Evolutionary conservation across 2,888 invertebrate species (phyloP), one percentile per base, ranked within the genome.

Genomic region (Nemurella pictetii): DNA sequence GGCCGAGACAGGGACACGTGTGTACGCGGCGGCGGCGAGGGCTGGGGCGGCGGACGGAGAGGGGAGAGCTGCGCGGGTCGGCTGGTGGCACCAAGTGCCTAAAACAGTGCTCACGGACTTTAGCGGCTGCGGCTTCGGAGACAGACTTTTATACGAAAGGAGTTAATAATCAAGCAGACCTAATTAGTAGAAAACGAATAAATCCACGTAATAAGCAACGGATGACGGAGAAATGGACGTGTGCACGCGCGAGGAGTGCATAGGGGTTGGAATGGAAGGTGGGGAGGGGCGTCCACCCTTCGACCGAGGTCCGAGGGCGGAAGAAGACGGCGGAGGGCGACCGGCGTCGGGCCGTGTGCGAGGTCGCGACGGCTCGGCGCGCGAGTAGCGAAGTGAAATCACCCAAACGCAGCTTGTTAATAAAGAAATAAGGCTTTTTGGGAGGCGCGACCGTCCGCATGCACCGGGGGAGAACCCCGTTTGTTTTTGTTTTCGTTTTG

Each of bases 71-170:
- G 32, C 29, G 72, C 84, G 28, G 85, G 85, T 83, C 86, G 85
- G 83, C 85, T 85, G 85, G 82, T 86, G 86, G 86, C 86, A 86
- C 86, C 86, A 86, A 86, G 86, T 86, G 86, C 86, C 86, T 86
- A 82, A 84, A 72, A 85, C 85, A 86, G 85, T 86, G 86, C 86
- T 86, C 85, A 86, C 86, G 83, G 82, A 84, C 75, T 82, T 55
- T 74, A 85, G 85, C 84, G 84, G 84, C 84, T 85, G 85, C 84
- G 86, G 30, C 32, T 73, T 75, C 81, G 55, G 78, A 30, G 28
- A 27, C 30, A 32, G 32, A 73, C n/a, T 80, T 84, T 85, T 85
- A 78, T 85, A 83, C 83, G 77, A 83, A 75, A 29, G 28, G 36
- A 84, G 30, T 55, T 83, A 83, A 85, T 85, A 29, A 78, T 29